These are phyloP conservation scores for Helicolenus hilgendorfi DNA, from an alignment of 2,797 vertebrate species.

Conservation along the genomic window DNA sequence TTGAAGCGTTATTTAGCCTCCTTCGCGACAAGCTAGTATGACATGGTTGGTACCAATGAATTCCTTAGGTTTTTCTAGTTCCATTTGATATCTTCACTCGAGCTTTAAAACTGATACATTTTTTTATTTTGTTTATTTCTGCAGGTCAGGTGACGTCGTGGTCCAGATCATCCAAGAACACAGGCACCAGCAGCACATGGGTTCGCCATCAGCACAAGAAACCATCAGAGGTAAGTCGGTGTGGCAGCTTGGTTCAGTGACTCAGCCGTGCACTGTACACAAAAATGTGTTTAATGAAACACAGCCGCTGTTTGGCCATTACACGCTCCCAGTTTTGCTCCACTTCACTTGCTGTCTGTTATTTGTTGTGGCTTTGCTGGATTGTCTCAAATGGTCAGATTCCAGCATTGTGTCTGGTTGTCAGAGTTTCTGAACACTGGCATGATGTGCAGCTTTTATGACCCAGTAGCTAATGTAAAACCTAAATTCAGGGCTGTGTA, in stretches of 20 bases:
- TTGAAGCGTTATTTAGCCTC: accelerated
- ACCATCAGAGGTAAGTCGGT: conserved; percentile 94
- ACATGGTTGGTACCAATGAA: too few species aligned
- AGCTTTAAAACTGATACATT: too few species aligned
- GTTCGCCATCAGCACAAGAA: conserved; percentile 95
- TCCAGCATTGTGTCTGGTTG: conserved; percentile 4
- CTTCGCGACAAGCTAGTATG: too few species aligned
- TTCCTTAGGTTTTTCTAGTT: too few species aligned
- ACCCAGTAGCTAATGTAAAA: neutral
- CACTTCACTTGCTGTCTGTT: conserved; percentile 8
- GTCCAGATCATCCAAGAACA: conserved; percentile 94
- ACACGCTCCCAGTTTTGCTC: conserved; percentile 12
- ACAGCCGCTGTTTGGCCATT: conserved; percentile 7
- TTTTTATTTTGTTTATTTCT: neutral
- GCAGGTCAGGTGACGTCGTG: conserved; percentile 95
- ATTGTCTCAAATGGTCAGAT: conserved; percentile 12
- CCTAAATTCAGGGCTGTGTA: neutral
- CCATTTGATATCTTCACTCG: too few species aligned
- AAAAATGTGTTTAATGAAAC: conserved; percentile 16
- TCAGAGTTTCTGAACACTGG: neutral
- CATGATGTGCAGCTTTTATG: conserved; percentile 3
- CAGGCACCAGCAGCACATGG: conserved; percentile 94
- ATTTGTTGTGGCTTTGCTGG: conserved; percentile 26
- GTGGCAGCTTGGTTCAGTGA: neutral
- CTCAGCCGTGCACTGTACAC: neutral